These are phyloP conservation scores for Apodemia zela DNA, from an alignment of 2,888 invertebrate species.

Conservation along the genomic window DNA sequence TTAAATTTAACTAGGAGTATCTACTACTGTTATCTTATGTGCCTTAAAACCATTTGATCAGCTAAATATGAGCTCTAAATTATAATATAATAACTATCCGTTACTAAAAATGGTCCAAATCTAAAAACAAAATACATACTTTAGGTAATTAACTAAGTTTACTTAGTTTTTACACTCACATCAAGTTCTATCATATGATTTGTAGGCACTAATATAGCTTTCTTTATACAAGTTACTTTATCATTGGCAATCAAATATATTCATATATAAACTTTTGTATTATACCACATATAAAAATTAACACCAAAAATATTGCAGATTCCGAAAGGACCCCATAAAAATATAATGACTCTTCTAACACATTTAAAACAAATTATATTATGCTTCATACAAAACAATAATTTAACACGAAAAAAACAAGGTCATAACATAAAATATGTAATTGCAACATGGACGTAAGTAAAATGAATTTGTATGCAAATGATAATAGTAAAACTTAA, in stretches of 20 bases:
- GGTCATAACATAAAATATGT: conserved; percentile 75
- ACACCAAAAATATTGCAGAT: conserved; percentile 71
- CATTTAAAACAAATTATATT: conserved; percentile 55
- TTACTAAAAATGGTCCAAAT: too few relatives aligned
- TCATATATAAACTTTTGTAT: background rate
- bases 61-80: background rate
- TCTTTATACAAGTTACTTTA: conserved; percentile 8
- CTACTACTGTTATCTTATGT: conserved; percentile 6
- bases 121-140: background rate
- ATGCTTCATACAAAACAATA: conserved; percentile 67
- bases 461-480: conserved; percentile 69
- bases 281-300: conserved; percentile 21
- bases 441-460: conserved; percentile 77
- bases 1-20: conserved; percentile 9
- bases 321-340: conserved; percentile 56
- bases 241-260: conserved; percentile 6
- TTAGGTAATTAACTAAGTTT: background rate
- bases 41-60: conserved; percentile 6
- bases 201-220: conserved; percentile 15
- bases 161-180: background rate
- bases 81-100: background rate
- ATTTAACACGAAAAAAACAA: conserved; percentile 74
- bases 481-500: conserved; percentile 54
- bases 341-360: conserved; percentile 58
- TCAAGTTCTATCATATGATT: background rate